Conservation (phyloP, 2,888 invertebrate genomes). For the Hoplodrina ambigua region DNA sequence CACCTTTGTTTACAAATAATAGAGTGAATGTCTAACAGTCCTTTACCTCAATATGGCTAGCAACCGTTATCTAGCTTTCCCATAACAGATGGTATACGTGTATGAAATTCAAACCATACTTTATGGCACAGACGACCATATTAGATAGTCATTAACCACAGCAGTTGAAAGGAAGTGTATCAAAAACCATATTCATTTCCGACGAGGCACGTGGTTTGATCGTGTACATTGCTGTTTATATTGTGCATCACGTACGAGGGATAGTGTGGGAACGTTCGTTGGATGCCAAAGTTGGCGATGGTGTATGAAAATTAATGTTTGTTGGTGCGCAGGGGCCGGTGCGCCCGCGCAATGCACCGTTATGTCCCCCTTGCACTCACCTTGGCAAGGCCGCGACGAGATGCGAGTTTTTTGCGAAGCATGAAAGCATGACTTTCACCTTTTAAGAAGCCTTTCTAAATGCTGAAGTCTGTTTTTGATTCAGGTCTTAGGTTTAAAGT, state of each 20-base stretch:
- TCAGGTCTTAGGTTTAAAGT: constrained; percentile 63
- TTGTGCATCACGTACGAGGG: constrained; percentile 48
- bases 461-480: constrained; percentile 75
- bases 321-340: constrained; percentile 72
- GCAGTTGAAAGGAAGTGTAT: constrained; percentile 83
- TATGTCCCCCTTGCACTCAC: constrained; percentile 89
- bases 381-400: constrained; percentile 89
- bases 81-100: constrained; percentile 78
- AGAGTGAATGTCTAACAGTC: constrained; percentile 56
- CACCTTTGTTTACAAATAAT: constrained; percentile 81
- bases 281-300: constrained; percentile 70
- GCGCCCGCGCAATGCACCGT: constrained; percentile 80
- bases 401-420: constrained; percentile 88
- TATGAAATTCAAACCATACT: constrained; percentile 77
- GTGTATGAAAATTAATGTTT: constrained; percentile 68
- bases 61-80: constrained; percentile 82
- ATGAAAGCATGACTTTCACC: constrained; percentile 89
- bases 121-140: constrained; percentile 72
- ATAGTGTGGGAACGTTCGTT: constrained; percentile 67
- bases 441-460: constrained; percentile 88
- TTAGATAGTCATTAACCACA: constrained; percentile 77
- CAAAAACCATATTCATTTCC: constrained; percentile 80
- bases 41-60: constrained; percentile 66
- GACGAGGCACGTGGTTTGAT: constrained; percentile 59
- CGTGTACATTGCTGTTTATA: constrained; percentile 61